These are phyloP conservation scores for Pseudorhombus dupliciocellatus DNA, from an alignment of 2,113 vertebrate species.

Conservation along the genomic window DNA sequence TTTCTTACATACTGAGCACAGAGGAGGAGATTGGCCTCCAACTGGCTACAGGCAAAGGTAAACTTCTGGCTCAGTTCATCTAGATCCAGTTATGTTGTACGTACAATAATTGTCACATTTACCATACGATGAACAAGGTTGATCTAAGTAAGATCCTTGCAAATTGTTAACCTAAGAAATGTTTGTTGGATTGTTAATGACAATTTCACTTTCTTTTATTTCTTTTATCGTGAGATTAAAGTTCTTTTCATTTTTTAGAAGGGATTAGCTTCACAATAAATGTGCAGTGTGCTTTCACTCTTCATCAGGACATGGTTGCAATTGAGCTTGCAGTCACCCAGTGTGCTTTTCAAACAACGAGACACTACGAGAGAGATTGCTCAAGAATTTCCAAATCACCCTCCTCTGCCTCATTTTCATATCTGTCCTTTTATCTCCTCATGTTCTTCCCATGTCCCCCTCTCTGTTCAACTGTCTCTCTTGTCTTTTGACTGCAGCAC, in stretches of 20 bases:
- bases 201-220: neutral
- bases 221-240: neutral
- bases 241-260: neutral
- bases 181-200: neutral
- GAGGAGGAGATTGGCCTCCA: conserved; percentile 31
- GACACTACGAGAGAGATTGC: too few species aligned
- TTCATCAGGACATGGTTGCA: neutral
- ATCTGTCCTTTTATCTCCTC: conserved; percentile 19
- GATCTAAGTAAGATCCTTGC: neutral
- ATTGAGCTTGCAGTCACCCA: too few species aligned
- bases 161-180: neutral
- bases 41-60: conserved; percentile 22
- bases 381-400: conserved; percentile 12
- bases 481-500: conserved; percentile 74
- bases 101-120: neutral
- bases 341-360: too few species aligned
- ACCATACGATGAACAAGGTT: neutral
- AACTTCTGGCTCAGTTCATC: conserved; percentile 2
- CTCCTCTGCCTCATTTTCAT: conserved; percentile 20
- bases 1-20: neutral
- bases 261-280: neutral
- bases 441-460: conserved; percentile 5
- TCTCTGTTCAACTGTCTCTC: conserved; percentile 59
- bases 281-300: neutral
- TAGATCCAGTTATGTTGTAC: conserved; percentile 1